Base-by-base conservation (phyloP, 2,113 vertebrate genomes). In the Pelvicachromis taeniatus region DNA sequence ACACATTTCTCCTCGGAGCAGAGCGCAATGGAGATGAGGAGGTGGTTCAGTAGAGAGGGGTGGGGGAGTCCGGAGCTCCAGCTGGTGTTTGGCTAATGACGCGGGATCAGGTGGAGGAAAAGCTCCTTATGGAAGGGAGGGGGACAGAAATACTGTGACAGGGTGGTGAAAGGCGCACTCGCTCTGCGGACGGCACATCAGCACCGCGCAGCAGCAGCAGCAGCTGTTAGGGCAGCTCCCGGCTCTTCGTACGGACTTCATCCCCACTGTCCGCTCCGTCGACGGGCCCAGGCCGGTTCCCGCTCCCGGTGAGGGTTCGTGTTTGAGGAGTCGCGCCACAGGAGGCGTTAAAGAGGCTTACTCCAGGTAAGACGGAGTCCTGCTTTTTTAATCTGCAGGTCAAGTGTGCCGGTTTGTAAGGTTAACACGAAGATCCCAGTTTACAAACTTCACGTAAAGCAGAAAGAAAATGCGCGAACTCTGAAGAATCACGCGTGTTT, bases 31-130 rank as follows among this genome's bases (percentile, higher is more conserved):
- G 14, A 73, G 13, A 40, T 9, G 40, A 48, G 79, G 58, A 53
- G 58, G 58, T 53, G n/a, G 48, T 81, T 61, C 59, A 19, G 33
- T 17, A 29, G 8, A 42, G 23, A 11, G 40, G 55, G 63, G 61
- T 40, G n/a, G 35, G 55, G 35, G 42, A 13, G 65, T 21, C 10
- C 65, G n/a, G 48, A 80, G 84, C 84, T 78, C 84, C 89, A 85
- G 87, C 87, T 89, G 91, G 81, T 73, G 84, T 79, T 73, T 17
- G 63, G 48, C 78, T 88, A 33, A 73, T 91, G 91, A 92, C 82
- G 81, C 61, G 33, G 40, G 58, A 83, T 89, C 88, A 91, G 91
- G 86, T 90, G 91, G 85, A 82, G 77, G 80, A 54, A 87, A 92
- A 91, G 82, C 88, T 84, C 53, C 86, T 86, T 84, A 77, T 11